Evolutionary conservation across 2,797 vertebrate species (phyloP), one percentile per base, ranked within the genome.

Genomic region (Amblyraja radiata): DNA sequence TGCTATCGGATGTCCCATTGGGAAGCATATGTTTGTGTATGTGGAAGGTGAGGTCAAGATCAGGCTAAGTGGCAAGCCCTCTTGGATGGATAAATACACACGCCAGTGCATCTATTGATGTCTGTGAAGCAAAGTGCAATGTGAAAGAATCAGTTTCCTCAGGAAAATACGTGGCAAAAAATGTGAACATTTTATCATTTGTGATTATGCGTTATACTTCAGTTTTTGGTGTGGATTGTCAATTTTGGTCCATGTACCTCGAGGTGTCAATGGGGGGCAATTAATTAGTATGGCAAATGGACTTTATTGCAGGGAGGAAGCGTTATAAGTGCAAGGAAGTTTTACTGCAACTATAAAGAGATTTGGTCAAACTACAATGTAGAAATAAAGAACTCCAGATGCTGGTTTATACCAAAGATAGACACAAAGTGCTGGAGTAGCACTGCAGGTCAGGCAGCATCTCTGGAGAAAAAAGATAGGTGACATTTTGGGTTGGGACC

Each of bases 1-100:
- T 13, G 76, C 76, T 78, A 78, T 78, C 76, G 11, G 6, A 32
- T 32, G 76, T 32, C n/a, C n/a, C n/a, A 9, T 32, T 32, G 28
- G 28, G 32, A 16, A 32, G 16, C 13, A n/a, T 32, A n/a, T 11
- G 76, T 32, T 32, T 32, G n/a, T 32, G 28, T 78, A 78, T 32
- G 9, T 78, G n/a, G 76, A 78, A 78, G n/a, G 76, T 78, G n/a
- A 78, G 76, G 76, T 78, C 76, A 78, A n/a, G 76, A 78, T 78
- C 76, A 78, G n/a, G 76, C n/a, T 32, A 78, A 78, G 76, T 32
- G 76, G 10, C 76, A 78, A 32, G 28, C n/a, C 10, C 76, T 78
- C 76, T 78, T 32, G 9, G 76, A 32, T 32, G 28, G 76, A 36
- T 13, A 78, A n/a, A 32, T 28, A 28, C 76, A 32, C 76, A 32